phyloP scores from a whole-genome alignment of 2,888 invertebrate genomes.

The Thera obeliscata region DNA sequence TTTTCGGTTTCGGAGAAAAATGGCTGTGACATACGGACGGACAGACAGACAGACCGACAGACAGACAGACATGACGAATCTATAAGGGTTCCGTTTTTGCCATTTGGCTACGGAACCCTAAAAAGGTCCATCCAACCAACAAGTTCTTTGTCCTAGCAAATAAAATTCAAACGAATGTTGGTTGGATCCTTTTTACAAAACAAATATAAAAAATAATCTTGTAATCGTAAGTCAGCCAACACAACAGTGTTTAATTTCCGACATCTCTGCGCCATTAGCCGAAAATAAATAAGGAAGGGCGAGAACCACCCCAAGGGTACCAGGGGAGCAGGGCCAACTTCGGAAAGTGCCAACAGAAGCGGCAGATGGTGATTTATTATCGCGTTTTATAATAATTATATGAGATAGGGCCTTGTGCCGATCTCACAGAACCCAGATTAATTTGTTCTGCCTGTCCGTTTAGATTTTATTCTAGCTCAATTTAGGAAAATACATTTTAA shows the following conservation, averaged over 20 bases:
- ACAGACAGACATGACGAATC: too few species aligned
- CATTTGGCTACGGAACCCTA: too few species aligned
- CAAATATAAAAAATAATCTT: constrained; percentile 13
- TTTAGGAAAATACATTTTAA: background rate
- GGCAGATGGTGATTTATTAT: constrained; percentile 82
- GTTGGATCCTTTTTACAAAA: constrained; percentile 1
- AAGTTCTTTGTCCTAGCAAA: background rate
- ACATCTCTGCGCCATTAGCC: constrained; percentile 69
- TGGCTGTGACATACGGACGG: too few species aligned
- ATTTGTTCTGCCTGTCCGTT: background rate
- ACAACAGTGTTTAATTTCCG: constrained; percentile 75
- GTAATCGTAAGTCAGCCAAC: constrained; percentile 45
- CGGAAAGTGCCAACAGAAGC: constrained; percentile 77
- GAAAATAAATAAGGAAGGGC: constrained; percentile 75
- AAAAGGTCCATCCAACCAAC: background rate
- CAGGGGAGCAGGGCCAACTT: constrained; percentile 54
- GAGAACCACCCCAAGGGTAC: constrained; percentile 43
- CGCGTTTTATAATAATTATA: constrained; percentile 80
- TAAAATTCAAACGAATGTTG: background rate
- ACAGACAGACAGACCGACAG: too few species aligned
- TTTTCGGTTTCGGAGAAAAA: too few species aligned
- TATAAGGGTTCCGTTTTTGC: too few species aligned
- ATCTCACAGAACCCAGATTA: background rate
- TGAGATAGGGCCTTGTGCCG: constrained; percentile 58
- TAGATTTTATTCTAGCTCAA: background rate